phyloP scores from a whole-genome alignment of 2,888 invertebrate species.

The Amiota minor region DNA sequence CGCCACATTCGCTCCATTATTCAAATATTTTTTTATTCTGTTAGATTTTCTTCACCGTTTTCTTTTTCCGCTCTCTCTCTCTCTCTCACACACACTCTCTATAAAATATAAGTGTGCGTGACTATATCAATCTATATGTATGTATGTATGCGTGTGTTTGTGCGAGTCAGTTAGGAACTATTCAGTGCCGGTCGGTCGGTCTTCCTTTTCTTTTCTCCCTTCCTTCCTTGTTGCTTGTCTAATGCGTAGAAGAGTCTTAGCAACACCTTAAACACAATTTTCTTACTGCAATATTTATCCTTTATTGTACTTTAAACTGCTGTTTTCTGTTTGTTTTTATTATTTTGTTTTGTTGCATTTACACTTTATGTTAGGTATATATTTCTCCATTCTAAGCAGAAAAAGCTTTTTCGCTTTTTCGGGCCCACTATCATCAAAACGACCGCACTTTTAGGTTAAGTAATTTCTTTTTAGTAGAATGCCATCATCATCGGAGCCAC shows the following conservation, averaged over 20 bases:
- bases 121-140: neutral
- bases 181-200: neutral
- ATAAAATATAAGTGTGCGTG: neutral
- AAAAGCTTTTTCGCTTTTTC: no score
- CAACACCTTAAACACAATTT: neutral
- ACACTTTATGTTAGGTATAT: neutral
- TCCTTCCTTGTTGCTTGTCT: neutral
- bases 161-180: slow-evolving; percentile 8
- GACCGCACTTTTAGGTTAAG: slow-evolving; percentile 27
- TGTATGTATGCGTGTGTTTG: neutral
- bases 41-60: neutral
- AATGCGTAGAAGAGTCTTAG: neutral
- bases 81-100: no score
- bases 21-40: slow-evolving; percentile 3
- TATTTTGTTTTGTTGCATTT: neutral
- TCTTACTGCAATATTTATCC: neutral
- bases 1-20: slow-evolving; percentile 74
- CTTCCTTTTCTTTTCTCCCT: neutral
- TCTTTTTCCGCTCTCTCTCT: neutral
- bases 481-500: neutral
- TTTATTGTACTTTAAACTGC: neutral
- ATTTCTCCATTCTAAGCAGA: neutral
- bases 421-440: no score
- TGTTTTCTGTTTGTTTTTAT: neutral
- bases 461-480: neutral